These are phyloP conservation scores for Orchestes rusci DNA, from an alignment of 2,888 invertebrate species.

Conservation along the genomic window DNA sequence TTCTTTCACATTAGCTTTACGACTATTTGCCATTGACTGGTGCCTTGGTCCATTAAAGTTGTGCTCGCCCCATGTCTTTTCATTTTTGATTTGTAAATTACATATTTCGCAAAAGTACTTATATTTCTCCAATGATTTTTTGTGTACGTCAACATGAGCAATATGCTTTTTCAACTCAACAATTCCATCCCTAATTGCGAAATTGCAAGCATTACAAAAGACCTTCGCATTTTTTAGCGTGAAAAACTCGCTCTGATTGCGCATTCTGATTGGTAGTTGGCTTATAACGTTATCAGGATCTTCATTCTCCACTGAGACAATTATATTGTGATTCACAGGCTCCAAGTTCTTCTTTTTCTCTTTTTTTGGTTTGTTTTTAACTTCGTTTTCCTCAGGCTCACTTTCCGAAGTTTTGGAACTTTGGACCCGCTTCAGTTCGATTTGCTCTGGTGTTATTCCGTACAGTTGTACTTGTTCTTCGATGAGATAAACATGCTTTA, in stretches of 20 bases:
- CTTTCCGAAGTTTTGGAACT: slow-evolving; percentile 4
- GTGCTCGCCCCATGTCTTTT: slow-evolving; percentile 32
- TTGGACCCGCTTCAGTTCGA: too few relatives aligned
- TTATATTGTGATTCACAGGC: slow-evolving; percentile 26
- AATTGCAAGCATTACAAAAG: slow-evolving; percentile 27
- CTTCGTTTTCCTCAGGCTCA: slow-evolving; percentile 6
- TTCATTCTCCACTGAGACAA: slow-evolving; percentile 25
- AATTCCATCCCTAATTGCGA: slow-evolving; percentile 16
- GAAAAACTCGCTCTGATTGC: slow-evolving; percentile 25
- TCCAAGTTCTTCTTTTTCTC: too few relatives aligned
- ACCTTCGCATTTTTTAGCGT: slow-evolving; percentile 4
- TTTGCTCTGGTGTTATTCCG: slow-evolving; percentile 14
- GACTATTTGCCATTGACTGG: too few relatives aligned
- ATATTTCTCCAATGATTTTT: slow-evolving; percentile 22
- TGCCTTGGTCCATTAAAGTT: too few relatives aligned
- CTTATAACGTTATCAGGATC: slow-evolving; percentile 18
- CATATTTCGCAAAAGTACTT: slow-evolving; percentile 38
- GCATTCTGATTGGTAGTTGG: slow-evolving; percentile 28
- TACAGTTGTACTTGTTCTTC: slow-evolving; percentile 29
- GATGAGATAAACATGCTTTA: slow-evolving; percentile 21
- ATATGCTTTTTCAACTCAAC: slow-evolving; percentile 27
- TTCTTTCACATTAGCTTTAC: slow-evolving; percentile 33
- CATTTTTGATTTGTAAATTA: slow-evolving; percentile 25
- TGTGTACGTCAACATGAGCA: slow-evolving; percentile 9
- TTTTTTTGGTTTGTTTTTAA: slow-evolving; percentile 8